A percentile compares a stretch with the other conserved stretches of the same genome.
phyloP scores from a whole-genome alignment of 2,888 invertebrate species.

The Xanthorhoe spadicearia region DNA sequence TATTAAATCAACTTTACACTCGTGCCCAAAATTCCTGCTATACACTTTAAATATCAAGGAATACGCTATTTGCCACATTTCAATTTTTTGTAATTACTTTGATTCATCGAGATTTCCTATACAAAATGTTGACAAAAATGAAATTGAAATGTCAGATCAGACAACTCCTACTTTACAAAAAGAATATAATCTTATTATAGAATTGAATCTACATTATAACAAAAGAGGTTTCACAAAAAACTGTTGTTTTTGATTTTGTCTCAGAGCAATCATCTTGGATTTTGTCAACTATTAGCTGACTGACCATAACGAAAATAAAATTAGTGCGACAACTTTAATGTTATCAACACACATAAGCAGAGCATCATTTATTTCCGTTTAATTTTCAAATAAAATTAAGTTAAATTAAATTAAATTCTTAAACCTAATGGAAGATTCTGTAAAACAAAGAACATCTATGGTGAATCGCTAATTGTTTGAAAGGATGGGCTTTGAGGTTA shows the following conservation, averaged over 20 bases:
- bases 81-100: constrained; percentile 41
- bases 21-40: constrained; percentile 68
- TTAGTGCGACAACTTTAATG: too few relatives aligned
- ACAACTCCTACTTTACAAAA: background rate
- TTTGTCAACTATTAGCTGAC: too few relatives aligned
- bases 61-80: constrained; percentile 82
- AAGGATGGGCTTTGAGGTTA: background rate
- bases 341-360: too few relatives aligned
- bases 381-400: too few relatives aligned
- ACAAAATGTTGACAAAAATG: constrained; percentile 7
- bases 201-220: too few relatives aligned
- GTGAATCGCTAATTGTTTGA: background rate
- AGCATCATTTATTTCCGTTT: too few relatives aligned
- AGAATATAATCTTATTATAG: background rate
- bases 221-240: too few relatives aligned
- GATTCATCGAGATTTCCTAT: constrained; percentile 16
- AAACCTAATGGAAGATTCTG: too few relatives aligned
- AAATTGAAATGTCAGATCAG: background rate
- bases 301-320: too few relatives aligned
- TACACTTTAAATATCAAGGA: constrained; percentile 72
- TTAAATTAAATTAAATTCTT: too few relatives aligned
- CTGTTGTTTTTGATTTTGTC: too few relatives aligned
- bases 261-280: too few relatives aligned
- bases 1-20: constrained; percentile 76
- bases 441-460: background rate